Conservation (phyloP, 2,888 invertebrate species). For the Endomychus coccineus region DNA sequence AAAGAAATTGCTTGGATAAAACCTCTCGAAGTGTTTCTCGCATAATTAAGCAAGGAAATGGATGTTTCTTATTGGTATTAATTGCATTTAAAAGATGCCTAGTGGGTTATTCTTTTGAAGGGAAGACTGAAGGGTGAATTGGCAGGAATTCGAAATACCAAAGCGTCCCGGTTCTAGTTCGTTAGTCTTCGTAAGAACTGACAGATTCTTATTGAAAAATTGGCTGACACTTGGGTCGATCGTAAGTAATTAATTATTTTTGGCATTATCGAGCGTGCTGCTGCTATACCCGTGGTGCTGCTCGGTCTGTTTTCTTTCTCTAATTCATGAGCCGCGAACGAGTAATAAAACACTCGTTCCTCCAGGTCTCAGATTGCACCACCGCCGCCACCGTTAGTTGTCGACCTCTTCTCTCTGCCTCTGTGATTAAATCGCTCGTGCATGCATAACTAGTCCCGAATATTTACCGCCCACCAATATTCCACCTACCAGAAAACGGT, state of each 20-base stretch:
- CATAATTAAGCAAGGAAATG: too few relatives aligned
- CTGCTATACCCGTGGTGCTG: slow-evolving; percentile 13
- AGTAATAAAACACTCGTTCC: slow-evolving; percentile 38
- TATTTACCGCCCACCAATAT: slow-evolving; percentile 12
- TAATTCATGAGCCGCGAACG: slow-evolving; percentile 59
- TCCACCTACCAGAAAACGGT: slow-evolving; percentile 10
- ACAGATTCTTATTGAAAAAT: slow-evolving; percentile 52
- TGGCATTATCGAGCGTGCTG: slow-evolving; percentile 60
- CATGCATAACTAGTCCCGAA: slow-evolving; percentile 33
- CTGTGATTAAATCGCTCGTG: slow-evolving; percentile 39
- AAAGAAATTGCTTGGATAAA: too few relatives aligned
- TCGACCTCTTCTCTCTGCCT: slow-evolving; percentile 13
- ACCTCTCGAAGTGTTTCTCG: too few relatives aligned
- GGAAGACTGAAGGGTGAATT: slow-evolving; percentile 13
- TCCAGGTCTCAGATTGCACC: slow-evolving; percentile 29
- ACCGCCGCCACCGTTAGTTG: slow-evolving; percentile 8
- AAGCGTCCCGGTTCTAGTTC: slow-evolving; percentile 33
- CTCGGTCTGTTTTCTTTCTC: slow-evolving; percentile 57
- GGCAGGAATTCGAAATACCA: slow-evolving; percentile 10
- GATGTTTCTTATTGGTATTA: too few relatives aligned
- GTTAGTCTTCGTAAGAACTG: slow-evolving; percentile 40
- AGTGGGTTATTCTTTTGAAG: too few relatives aligned
- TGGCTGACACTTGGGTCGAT: slow-evolving; percentile 54
- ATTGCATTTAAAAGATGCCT: too few relatives aligned
- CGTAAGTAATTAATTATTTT: slow-evolving; percentile 68